phyloP scores from a whole-genome alignment of 1,140 invertebrate genomes.

The Frieseomelitta varia region DNA sequence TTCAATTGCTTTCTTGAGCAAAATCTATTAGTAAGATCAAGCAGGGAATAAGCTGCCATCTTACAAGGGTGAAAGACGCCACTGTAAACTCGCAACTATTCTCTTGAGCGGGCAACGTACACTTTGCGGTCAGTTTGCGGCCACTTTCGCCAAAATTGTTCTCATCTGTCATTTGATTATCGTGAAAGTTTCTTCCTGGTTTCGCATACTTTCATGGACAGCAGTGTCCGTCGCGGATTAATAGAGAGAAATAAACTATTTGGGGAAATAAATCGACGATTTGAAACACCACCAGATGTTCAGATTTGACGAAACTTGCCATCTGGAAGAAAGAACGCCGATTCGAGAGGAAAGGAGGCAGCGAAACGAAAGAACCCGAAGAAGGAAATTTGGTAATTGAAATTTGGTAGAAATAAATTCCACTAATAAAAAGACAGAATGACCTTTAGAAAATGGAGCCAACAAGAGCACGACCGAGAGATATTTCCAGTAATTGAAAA shows the following conservation, averaged over 20 bases:
- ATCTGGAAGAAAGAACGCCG: neutral
- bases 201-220: neutral
- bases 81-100: neutral
- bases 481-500: neutral
- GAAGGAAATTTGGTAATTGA: neutral
- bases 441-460: neutral
- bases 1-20: neutral
- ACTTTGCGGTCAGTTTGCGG: neutral
- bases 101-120: neutral
- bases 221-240: neutral
- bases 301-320: neutral
- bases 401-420: neutral
- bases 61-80: neutral
- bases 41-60: neutral
- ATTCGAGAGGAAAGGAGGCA: neutral
- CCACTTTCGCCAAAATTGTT: neutral
- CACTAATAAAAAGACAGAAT: neutral
- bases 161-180: neutral
- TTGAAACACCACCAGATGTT: neutral
- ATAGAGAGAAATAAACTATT: neutral
- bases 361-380: neutral
- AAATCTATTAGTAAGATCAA: neutral
- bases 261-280: neutral
- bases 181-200: neutral
- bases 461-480: too few relatives aligned